Evolutionary conservation across 2,113 vertebrate species (phyloP).

Genomic region (Hypocryptadius cinnamomeus): DNA sequence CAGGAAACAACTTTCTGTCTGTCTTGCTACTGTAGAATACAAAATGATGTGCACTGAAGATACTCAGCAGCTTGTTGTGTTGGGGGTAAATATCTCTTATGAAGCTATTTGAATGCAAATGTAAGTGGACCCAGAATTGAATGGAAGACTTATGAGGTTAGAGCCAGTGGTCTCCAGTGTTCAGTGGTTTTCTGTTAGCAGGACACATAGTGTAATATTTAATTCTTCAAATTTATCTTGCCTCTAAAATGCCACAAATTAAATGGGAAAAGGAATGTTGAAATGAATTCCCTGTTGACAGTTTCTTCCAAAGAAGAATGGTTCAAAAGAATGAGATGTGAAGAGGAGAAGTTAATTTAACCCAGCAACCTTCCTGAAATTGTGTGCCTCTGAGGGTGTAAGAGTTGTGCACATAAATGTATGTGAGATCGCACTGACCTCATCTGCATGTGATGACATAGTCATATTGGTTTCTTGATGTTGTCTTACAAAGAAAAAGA

Average conservation of each 20-base stretch:
- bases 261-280: background rate
- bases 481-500: background rate
- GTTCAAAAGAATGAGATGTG: background rate
- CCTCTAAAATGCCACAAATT: background rate
- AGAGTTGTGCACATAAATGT: background rate
- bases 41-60: background rate
- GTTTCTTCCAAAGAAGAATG: background rate
- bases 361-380: background rate
- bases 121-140: background rate
- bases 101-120: background rate
- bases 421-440: background rate
- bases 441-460: background rate
- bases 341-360: background rate
- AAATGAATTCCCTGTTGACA: background rate
- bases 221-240: background rate
- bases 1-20: background rate
- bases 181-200: background rate
- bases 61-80: background rate
- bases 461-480: background rate
- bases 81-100: background rate
- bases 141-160: background rate
- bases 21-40: background rate
- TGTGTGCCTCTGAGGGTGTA: background rate
- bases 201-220: background rate
- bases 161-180: background rate